Evolutionary conservation across 2,113 vertebrate genomes (phyloP), one percentile per base, ranked within the genome.

Genomic region (Dinomys branickii): DNA sequence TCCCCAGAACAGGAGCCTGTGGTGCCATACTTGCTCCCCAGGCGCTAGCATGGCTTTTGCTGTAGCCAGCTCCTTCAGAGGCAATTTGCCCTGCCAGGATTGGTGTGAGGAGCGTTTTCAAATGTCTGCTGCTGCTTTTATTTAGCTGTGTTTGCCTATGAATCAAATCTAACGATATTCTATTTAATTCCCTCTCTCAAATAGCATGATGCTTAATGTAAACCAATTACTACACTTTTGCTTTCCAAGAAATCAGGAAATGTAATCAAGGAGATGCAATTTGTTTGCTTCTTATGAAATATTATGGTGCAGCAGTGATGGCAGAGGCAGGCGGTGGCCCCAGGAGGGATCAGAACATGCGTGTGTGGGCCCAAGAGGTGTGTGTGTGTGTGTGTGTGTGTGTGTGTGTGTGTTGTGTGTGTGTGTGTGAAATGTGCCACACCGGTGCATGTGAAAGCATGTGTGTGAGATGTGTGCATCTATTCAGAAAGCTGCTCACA

Each of bases 161-260:
- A 93, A 85, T 91, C 96, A 69, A 35, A 73, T 81, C 86, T 33
- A 78, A 94, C 63, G 47, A 56, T 81, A 71, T 92, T 69, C 90
- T 88, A 24, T 92, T 97, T 96, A 94, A 95, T 97, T 92, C 81
- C 93, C 73, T 35, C 59, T 73, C 83, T 77, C 88, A 90, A 88
- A 91, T 56, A 93, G 87, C 94, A 35, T 19, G 94, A 86, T 61
- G 96, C 97, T 90, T 85, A 96, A 94, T 94, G 98, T 93, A 97
- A 97, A 92, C 96, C 97, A 97, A 97, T 98, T 97, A 96, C 92
- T 63, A 78, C 92, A 54, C 67, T 96, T 96, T 84, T 50, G 97
- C 98, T 96, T 97, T 98, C 97, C 94, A 97, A 93, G 98, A 94
- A 98, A 94, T 90, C 93, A 88, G 92, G 92, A 97, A 95, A 94